A percentile compares a stretch with the other conserved stretches of the same genome.
phyloP scores from a whole-genome alignment of 2,797 vertebrate species.

The Anas bernieri region DNA sequence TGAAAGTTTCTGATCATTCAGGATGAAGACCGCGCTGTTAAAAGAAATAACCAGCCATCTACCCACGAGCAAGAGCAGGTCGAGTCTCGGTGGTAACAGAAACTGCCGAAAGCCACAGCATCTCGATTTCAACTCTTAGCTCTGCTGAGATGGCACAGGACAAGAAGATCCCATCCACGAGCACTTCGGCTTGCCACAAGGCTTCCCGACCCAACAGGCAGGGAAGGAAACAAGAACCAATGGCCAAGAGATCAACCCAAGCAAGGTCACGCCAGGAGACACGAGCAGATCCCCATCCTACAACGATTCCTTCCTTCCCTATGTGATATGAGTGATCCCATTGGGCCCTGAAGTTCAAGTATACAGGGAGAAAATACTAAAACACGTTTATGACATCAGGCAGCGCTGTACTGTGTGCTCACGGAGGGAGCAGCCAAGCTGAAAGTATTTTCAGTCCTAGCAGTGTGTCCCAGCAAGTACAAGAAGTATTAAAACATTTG shows the following conservation, averaged over 20 bases:
- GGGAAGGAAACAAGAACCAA: background rate
- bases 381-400: background rate
- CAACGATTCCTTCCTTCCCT: background rate
- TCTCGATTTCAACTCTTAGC: background rate
- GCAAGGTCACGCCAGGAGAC: background rate
- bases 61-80: background rate
- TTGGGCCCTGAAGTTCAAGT: background rate
- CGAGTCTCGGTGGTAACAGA: background rate
- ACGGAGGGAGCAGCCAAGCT: background rate
- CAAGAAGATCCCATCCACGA: background rate
- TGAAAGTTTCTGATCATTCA: background rate
- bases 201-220: background rate
- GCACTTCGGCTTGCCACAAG: rapidly evolving
- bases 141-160: background rate
- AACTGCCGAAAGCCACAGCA: background rate
- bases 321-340: background rate
- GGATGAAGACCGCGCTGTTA: background rate
- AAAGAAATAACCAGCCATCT: background rate
- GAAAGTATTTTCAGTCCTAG: background rate
- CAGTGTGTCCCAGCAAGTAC: background rate
- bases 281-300: background rate
- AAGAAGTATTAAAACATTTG: background rate
- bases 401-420: rapidly evolving
- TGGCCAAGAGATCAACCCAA: background rate
- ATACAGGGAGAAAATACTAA: background rate